A percentile compares a stretch with the other conserved stretches of the same genome.
These are phyloP conservation scores for Micromys minutus DNA, from an alignment of 2,113 vertebrate species.

Conservation along the genomic window DNA sequence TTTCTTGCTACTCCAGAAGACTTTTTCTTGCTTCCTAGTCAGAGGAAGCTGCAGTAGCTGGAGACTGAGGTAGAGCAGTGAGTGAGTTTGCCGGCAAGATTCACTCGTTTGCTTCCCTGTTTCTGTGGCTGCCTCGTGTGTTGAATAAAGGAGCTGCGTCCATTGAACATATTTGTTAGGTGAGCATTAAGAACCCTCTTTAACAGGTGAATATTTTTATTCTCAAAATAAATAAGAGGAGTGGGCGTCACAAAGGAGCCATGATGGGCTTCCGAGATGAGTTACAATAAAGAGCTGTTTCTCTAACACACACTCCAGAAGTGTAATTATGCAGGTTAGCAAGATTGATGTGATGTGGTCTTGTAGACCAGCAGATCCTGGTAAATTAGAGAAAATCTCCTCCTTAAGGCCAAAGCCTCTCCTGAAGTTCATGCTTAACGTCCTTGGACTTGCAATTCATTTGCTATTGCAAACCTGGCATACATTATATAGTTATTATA, in stretches of 20 bases:
- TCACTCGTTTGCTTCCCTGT: neutral
- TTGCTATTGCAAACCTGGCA: slow-evolving; percentile 28
- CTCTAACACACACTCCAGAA: neutral
- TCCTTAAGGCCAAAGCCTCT: slow-evolving; percentile 21
- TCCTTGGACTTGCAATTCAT: slow-evolving; percentile 29
- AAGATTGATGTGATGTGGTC: neutral
- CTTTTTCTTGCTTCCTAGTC: slow-evolving; percentile 19
- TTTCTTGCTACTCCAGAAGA: slow-evolving; percentile 31
- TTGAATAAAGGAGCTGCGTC: slow-evolving; percentile 58
- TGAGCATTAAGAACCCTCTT: slow-evolving; percentile 32
- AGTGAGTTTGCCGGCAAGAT: neutral
- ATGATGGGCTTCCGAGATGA: neutral
- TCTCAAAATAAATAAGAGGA: neutral
- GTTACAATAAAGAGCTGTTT: slow-evolving; percentile 2
- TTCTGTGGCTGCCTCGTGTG: slow-evolving; percentile 18
- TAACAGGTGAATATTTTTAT: slow-evolving; percentile 1
- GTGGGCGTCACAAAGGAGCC: neutral
- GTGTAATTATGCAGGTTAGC: neutral
- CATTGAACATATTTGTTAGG: slow-evolving; percentile 42
- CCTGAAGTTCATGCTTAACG: neutral
- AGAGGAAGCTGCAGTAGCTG: slow-evolving; percentile 15
- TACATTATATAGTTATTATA: neutral
- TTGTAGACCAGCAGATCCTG: neutral
- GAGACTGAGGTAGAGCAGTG: neutral
- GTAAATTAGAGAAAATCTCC: slow-evolving; percentile 6